Conservation (phyloP, 1,140 invertebrate genomes). For the Archivesica marissinica region DNA sequence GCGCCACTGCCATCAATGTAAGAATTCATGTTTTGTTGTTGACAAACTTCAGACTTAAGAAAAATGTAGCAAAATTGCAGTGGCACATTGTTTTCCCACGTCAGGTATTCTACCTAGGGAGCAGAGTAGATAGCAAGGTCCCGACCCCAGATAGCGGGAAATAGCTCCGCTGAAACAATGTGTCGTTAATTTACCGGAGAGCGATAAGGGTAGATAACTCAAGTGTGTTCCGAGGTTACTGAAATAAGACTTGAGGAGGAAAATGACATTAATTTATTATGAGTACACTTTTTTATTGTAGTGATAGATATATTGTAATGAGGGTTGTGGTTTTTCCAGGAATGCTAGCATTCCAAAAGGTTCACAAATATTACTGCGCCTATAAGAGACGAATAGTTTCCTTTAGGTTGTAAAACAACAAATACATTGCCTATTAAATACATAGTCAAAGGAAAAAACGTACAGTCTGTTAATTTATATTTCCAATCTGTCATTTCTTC, state of each 20-base stretch:
- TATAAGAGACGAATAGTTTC: no score
- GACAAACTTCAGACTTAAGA: not conserved
- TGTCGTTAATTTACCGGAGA: constrained; percentile 32
- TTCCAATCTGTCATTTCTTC: no score
- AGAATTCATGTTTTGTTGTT: no score
- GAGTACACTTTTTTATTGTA: not conserved
- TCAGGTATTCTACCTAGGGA: constrained; percentile 36
- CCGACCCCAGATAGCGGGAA: constrained; percentile 1
- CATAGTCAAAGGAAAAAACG: no score
- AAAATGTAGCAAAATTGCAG: constrained; percentile 9
- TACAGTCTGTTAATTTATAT: no score
- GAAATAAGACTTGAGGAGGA: not conserved
- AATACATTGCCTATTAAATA: no score
- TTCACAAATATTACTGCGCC: no score
- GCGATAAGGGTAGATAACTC: constrained; percentile 33
- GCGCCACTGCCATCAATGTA: no score
- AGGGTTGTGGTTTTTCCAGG: no score
- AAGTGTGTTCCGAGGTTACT: constrained; percentile 19
- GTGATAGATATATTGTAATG: no score
- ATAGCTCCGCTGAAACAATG: constrained; percentile 43
- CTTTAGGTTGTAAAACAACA: no score
- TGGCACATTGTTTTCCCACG: constrained; percentile 34
- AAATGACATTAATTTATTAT: constrained; percentile 34
- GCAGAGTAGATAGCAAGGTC: constrained; percentile 11
- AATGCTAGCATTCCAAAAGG: no score